Base-by-base conservation (phyloP, 2,888 invertebrate species). In the Eucriotettix oculatus region DNA sequence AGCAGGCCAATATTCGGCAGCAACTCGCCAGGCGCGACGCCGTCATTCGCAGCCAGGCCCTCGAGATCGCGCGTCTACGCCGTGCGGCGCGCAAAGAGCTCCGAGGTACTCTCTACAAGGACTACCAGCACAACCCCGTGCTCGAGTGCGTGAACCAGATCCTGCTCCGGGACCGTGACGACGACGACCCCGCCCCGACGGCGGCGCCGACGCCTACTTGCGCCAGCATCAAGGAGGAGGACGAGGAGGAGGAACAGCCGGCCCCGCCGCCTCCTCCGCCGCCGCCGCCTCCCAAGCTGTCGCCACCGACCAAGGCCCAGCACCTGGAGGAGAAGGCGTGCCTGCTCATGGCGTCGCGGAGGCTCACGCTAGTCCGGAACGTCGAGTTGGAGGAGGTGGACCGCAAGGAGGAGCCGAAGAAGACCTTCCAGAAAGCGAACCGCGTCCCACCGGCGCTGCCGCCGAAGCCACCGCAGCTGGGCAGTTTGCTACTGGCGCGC, bases 121-220 rank as follows among this genome's bases (percentile, higher is more conserved):
- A 68, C 40, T 85, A 85, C 66, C 82, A 85, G 71, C 87, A 89
- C 66, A 90, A 90, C 73, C 90, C 90, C 1, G 90, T 90, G 10
- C 73, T 90, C 57, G 90, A 90, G 72, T 90, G 90, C 69, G 89
- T 90, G 65, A 90, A 90, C 75, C 90, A 87, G 73, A 90, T 90
- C 67, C 74, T 90, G 52, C 73, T 90, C 42, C 85, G 88, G 67
- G 89, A 90, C 70, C 61, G 59, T 40, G 62, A 62, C 41, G 62
- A 64, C 40, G 54, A 42, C 29, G 62, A 56, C 17, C 56, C 53
- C 10, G 44, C 54, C 5, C 54, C 1, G 63, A 75, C 76, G 66
- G 75, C 76, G 69, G 76, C 14, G 12, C 48, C 48, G 9, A 43
- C 48, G 14, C 56, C 58, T 29, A 43, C 54, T 7, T 58, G 61